Percentiles rank a stretch among this genome's conserved stretches.
Evolutionary conservation across 2,797 vertebrate genomes (phyloP).

Genomic region (Pteronotus mesoamericanus): DNA sequence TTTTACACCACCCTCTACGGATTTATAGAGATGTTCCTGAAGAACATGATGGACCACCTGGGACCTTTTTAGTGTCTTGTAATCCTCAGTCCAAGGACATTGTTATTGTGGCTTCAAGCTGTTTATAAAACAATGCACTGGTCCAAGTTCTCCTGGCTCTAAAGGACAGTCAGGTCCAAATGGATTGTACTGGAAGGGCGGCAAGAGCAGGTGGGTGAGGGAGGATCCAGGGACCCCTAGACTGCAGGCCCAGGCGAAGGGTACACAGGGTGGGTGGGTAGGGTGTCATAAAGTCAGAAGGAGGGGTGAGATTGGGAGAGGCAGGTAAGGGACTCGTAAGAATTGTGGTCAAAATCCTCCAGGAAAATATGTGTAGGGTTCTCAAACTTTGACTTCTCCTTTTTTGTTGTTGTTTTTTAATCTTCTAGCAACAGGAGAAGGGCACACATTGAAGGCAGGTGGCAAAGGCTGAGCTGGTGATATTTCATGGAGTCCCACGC

Average conservation of each 20-base stretch:
- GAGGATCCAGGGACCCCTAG: too few species aligned
- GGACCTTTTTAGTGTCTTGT: conserved; percentile 24
- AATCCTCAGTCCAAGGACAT: background rate
- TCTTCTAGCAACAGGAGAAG: background rate
- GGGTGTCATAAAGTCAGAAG: background rate
- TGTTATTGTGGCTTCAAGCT: background rate
- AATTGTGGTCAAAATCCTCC: background rate
- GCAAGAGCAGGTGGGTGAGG: background rate
- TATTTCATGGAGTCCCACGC: background rate
- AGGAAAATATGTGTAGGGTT: background rate
- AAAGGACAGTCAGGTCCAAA: background rate
- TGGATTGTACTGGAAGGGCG: background rate
- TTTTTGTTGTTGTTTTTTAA: background rate
- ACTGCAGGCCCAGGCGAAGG: background rate
- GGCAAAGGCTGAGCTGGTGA: background rate
- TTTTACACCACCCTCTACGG: background rate
- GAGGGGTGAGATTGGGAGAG: background rate
- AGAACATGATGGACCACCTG: background rate
- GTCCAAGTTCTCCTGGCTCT: background rate
- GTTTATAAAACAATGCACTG: conserved; percentile 34
- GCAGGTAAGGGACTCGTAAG: background rate
- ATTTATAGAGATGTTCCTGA: conserved; percentile 41
- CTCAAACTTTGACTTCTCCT: background rate
- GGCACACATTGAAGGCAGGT: background rate
- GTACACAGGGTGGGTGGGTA: too few species aligned